These are phyloP conservation scores for Trachelus stipa DNA, from an alignment of 2,888 invertebrate species.

Conservation along the genomic window DNA sequence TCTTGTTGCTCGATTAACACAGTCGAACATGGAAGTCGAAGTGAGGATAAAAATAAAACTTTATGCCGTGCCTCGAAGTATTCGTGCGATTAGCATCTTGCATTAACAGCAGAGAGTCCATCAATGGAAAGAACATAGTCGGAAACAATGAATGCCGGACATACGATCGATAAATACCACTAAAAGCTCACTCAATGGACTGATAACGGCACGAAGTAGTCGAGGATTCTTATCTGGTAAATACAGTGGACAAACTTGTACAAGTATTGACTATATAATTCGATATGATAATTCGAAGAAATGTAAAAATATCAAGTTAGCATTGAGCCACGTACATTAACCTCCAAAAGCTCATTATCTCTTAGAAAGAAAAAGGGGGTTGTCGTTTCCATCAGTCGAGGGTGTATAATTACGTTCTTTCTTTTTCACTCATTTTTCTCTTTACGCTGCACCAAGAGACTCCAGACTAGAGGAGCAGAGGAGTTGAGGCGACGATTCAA, in stretches of 20 bases:
- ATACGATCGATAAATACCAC: neutral
- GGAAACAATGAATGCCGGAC: neutral
- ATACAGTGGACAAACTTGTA: neutral
- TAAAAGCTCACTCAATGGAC: neutral
- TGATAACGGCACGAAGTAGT: neutral
- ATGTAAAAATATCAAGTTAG: neutral
- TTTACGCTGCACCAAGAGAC: neutral
- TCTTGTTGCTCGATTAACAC: neutral
- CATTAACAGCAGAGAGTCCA: neutral
- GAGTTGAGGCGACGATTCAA: neutral
- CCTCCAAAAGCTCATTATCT: neutral
- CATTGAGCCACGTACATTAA: neutral
- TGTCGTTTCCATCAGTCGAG: neutral
- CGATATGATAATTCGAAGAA: neutral
- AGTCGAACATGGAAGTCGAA: neutral
- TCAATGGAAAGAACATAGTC: neutral
- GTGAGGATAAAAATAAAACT: neutral
- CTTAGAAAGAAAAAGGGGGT: neutral
- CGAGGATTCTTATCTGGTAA: neutral
- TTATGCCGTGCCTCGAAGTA: neutral
- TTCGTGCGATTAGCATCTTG: neutral
- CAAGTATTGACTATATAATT: neutral
- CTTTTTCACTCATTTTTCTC: neutral
- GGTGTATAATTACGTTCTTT: neutral
- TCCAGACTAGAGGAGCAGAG: neutral